Conservation (phyloP, 2,113 vertebrate genomes). For the Ictalurus furcatus region DNA sequence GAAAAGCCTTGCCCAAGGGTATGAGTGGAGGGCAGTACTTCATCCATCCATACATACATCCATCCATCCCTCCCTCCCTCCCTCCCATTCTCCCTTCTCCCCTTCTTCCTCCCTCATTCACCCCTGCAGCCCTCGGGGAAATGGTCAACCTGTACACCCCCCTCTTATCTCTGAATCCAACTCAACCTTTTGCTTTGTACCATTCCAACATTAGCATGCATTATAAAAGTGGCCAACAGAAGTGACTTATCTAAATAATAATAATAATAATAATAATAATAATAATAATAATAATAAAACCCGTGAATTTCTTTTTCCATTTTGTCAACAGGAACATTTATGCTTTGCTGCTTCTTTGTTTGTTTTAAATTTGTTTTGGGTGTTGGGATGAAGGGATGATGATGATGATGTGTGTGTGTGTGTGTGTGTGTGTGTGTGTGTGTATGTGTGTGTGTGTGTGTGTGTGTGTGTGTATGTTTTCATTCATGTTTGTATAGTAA, state of each 20-base stretch:
- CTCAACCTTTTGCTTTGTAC: background rate
- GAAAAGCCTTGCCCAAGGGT: slow-evolving; percentile 56
- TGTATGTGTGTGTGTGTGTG: background rate
- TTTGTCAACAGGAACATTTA: background rate
- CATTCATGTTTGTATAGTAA: slow-evolving; percentile 34
- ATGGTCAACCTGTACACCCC: slow-evolving; percentile 34
- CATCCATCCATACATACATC: slow-evolving; percentile 52
- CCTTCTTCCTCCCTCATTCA: background rate
- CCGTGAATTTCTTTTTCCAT: background rate
- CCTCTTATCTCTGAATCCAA: background rate
- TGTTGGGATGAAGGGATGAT: background rate
- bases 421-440: slow-evolving; percentile 15
- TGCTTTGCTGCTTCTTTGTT: slow-evolving; percentile 2
- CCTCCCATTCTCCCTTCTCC: background rate
- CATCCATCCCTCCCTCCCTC: background rate
- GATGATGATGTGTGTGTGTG: background rate
- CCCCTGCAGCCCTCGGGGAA: slow-evolving; percentile 23
- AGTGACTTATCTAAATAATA: background rate
- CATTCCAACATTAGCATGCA: background rate
- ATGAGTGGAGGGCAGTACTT: slow-evolving; percentile 48
- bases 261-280: no score
- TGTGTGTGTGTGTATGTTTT: background rate
- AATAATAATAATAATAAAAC: no score
- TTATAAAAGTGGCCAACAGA: background rate
- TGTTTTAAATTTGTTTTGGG: background rate